Percentiles rank a stretch among this genome's conserved stretches.
phyloP scores from a whole-genome alignment of 2,113 vertebrate genomes.

The Steatornis caripensis region DNA sequence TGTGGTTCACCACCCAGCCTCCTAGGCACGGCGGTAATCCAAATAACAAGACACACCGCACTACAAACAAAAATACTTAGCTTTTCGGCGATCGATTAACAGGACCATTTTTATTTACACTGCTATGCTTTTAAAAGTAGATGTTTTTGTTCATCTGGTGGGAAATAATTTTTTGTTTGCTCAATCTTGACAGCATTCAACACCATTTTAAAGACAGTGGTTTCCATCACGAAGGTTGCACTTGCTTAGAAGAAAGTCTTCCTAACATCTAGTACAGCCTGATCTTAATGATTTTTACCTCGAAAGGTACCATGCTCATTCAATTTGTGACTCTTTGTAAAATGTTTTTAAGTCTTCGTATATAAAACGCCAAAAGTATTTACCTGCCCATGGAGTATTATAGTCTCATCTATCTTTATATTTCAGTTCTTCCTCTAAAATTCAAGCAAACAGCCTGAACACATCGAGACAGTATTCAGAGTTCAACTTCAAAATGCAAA shows the following conservation, averaged over 20 bases:
- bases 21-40: background rate
- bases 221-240: background rate
- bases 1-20: background rate
- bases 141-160: background rate
- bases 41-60: background rate
- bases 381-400: constrained; percentile 30
- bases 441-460: constrained; percentile 35
- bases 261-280: background rate
- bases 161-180: background rate
- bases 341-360: background rate
- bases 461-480: background rate
- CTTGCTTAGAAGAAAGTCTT: background rate
- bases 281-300: background rate
- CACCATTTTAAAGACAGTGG: background rate
- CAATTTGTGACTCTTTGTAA: background rate
- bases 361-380: background rate
- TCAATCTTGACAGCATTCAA: background rate
- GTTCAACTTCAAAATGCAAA: constrained; percentile 35
- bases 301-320: too few relatives aligned
- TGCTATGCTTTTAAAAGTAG: background rate
- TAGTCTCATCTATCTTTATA: constrained; percentile 39
- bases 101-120: background rate
- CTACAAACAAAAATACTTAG: background rate
- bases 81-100: background rate
- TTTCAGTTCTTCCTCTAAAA: constrained; percentile 56